phyloP scores from a whole-genome alignment of 2,113 vertebrate genomes.

The Ophiodon elongatus region DNA sequence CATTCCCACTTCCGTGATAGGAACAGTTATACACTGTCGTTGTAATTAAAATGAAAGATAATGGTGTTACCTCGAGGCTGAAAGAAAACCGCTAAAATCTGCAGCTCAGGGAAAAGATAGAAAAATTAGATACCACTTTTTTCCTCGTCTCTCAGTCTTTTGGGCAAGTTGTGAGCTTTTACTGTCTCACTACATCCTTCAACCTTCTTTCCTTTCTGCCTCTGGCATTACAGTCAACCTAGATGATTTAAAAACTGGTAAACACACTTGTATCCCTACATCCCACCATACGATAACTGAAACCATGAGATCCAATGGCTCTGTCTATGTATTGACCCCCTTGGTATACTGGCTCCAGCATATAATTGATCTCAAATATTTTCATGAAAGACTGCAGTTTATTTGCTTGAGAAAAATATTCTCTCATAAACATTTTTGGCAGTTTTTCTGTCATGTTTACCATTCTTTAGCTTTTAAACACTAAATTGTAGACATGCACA shows the following conservation, averaged over 20 bases:
- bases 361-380: conserved; percentile 21
- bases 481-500: background rate
- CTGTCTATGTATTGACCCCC: conserved; percentile 34
- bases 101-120: background rate
- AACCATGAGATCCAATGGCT: background rate
- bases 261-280: background rate
- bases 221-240: background rate
- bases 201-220: background rate
- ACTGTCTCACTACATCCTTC: background rate
- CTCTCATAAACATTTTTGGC: background rate
- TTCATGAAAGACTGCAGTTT: conserved; percentile 11
- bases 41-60: background rate
- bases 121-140: background rate
- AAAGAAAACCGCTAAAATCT: background rate
- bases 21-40: background rate
- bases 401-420: background rate
- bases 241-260: background rate
- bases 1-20: conserved; percentile 20
- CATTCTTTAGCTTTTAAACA: background rate
- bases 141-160: background rate
- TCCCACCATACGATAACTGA: background rate
- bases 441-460: background rate
- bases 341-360: conserved; percentile 21
- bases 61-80: background rate
- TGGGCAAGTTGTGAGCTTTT: conserved; percentile 1